Conservation (phyloP, 2,797 vertebrate genomes). For the Tragelaphus oryx region DNA sequence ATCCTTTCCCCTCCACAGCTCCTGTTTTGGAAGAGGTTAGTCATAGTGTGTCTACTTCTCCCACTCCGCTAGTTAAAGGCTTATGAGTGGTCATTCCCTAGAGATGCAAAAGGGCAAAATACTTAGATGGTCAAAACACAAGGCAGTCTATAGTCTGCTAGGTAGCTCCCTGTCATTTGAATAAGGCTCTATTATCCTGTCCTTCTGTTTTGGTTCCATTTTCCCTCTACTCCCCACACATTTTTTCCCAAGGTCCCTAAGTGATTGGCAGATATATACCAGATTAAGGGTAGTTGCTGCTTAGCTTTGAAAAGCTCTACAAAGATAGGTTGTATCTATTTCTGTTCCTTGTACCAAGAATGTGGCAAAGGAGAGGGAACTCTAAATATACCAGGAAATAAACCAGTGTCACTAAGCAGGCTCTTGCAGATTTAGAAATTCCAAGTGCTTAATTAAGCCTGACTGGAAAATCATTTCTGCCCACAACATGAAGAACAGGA, state of each 20-base stretch:
- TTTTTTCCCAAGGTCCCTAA: background rate
- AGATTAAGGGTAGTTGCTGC: background rate
- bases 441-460: slow-evolving; percentile 38
- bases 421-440: slow-evolving; percentile 16
- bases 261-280: background rate
- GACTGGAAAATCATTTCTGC: slow-evolving; percentile 33
- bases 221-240: background rate
- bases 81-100: background rate
- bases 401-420: background rate
- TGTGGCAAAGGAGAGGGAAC: background rate
- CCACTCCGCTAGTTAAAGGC: background rate
- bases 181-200: background rate
- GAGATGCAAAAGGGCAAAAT: background rate
- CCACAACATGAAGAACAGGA: slow-evolving; percentile 20
- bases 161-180: background rate
- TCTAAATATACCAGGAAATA: slow-evolving; percentile 24
- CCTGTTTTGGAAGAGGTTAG: background rate
- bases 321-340: background rate
- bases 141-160: background rate
- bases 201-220: background rate
- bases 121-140: background rate
- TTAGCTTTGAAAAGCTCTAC: background rate
- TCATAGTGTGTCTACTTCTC: background rate
- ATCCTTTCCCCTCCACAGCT: background rate
- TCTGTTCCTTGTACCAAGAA: background rate